Evolutionary conservation across 2,797 vertebrate species (phyloP).

Genomic region (Melanotaenia nigrans): DNA sequence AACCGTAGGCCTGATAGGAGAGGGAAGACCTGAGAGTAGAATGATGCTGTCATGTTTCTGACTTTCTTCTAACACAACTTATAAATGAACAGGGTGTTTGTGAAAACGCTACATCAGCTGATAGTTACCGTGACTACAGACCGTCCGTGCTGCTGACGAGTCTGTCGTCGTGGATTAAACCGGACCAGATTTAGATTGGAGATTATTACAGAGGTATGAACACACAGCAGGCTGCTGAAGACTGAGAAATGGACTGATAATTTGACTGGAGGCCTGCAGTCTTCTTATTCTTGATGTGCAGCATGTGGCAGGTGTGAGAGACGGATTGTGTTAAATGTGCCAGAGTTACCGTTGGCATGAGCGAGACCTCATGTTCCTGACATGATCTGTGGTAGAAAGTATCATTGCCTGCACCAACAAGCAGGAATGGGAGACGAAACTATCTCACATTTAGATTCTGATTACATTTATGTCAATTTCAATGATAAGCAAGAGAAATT

Average conservation of each 20-base stretch:
- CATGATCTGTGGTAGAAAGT: no score
- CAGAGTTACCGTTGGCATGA: background rate
- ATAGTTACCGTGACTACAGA: constrained; percentile 2
- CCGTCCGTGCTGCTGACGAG: constrained; percentile 16
- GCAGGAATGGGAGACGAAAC: no score
- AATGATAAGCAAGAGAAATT: no score
- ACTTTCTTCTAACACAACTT: no score
- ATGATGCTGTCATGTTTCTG: background rate
- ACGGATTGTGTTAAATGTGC: background rate
- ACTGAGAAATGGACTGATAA: constrained; percentile 27
- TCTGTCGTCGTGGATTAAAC: constrained; percentile 40
- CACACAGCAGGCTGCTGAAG: constrained; percentile 14
- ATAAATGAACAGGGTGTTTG: no score
- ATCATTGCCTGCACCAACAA: no score
- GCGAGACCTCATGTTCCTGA: no score
- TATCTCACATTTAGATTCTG: no score
- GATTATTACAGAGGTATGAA: constrained; percentile 39
- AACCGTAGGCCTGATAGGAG: no score
- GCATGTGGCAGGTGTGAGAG: no score
- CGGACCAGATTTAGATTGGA: constrained; percentile 34
- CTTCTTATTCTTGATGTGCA: constrained; percentile 6
- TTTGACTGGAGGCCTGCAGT: constrained; percentile 18
- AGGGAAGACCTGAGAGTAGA: background rate
- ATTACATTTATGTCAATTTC: no score
- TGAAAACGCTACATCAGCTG: background rate